These are phyloP conservation scores for Rattus rattus DNA, from an alignment of 2,113 vertebrate genomes.

Conservation along the genomic window DNA sequence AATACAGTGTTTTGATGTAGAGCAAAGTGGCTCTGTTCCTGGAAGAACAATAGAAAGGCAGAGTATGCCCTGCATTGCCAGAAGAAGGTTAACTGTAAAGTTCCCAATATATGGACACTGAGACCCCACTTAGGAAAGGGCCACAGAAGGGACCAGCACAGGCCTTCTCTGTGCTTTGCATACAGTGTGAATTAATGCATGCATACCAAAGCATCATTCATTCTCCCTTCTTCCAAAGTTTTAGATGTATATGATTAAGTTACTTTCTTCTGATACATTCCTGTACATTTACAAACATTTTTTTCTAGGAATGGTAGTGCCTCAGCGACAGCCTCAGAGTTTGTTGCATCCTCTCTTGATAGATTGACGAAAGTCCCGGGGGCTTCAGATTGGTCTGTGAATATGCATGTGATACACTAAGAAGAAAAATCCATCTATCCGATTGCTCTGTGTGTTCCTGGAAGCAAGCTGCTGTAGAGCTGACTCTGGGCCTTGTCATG, in stretches of 20 bases:
- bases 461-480: no score
- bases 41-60: background rate
- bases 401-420: background rate
- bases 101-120: background rate
- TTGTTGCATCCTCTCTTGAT: background rate
- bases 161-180: background rate
- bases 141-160: fast-evolving
- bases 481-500: fast-evolving
- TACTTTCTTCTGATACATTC: background rate
- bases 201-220: background rate
- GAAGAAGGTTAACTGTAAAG: background rate
- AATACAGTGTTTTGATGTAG: background rate
- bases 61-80: background rate
- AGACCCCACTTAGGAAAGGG: background rate
- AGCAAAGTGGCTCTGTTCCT: slow-evolving; percentile 1
- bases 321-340: background rate
- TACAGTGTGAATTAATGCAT: background rate
- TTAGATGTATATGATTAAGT: slow-evolving; percentile 10
- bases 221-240: background rate
- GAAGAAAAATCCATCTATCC: background rate
- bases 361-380: background rate
- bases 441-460: background rate
- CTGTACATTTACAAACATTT: background rate
- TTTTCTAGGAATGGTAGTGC: background rate
- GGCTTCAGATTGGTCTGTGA: background rate